A percentile compares a stretch with the other conserved stretches of the same genome.
Evolutionary conservation across 2,113 vertebrate species (phyloP).

Genomic region (Bubo bubo): DNA sequence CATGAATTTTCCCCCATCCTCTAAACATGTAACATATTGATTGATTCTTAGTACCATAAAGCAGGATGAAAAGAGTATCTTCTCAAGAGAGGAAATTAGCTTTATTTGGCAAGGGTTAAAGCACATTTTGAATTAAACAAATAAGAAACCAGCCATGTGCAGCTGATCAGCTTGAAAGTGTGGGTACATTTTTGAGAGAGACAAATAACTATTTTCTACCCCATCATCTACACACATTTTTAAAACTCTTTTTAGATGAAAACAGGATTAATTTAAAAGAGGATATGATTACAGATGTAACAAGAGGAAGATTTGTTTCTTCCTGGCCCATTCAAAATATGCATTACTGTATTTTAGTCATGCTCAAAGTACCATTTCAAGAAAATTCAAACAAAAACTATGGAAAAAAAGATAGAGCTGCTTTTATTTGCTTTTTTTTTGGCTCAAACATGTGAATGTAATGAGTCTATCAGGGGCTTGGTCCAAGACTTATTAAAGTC

Average conservation of each 20-base stretch:
- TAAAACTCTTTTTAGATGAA: neutral
- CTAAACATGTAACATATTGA: slow-evolving; percentile 15
- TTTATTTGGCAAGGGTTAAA: slow-evolving; percentile 40
- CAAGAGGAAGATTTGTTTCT: slow-evolving; percentile 8
- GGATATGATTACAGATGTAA: slow-evolving; percentile 6
- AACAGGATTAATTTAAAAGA: slow-evolving; percentile 24
- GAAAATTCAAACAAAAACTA: neutral
- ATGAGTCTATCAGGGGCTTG: neutral
- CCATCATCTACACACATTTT: neutral
- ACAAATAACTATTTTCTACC: neutral
- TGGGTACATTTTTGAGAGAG: neutral
- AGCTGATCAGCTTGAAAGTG: slow-evolving; percentile 13
- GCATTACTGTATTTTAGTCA: neutral
- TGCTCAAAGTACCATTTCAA: neutral
- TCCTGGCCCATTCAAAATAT: neutral
- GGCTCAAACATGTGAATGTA: neutral
- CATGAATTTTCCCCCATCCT: slow-evolving; percentile 37
- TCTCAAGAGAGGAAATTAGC: slow-evolving; percentile 3
- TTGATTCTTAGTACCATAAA: slow-evolving; percentile 28
- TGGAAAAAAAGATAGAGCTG: neutral
- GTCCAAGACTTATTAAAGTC: neutral
- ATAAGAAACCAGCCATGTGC: neutral
- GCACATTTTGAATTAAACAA: slow-evolving; percentile 41
- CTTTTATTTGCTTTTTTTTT: no score
- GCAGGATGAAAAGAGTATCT: slow-evolving; percentile 25